Conservation (phyloP, 2,113 vertebrate species). For the Charina bottae region DNA sequence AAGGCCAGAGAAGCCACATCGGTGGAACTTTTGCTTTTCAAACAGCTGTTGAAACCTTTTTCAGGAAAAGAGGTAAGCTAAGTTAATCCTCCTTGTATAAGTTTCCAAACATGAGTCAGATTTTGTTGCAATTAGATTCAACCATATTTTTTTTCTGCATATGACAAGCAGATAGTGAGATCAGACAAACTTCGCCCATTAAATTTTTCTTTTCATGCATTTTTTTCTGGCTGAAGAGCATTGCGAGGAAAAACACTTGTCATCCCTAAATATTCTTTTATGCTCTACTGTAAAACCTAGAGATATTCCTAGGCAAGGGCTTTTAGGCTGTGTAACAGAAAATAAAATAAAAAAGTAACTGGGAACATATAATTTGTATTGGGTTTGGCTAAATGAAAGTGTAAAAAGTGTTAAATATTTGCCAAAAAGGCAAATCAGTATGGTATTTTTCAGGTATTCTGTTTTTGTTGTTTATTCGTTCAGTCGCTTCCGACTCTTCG, state of each 20-base stretch:
- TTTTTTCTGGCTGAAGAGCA: not conserved
- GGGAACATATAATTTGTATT: not conserved
- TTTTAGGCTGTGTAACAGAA: not conserved
- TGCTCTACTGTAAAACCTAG: not conserved
- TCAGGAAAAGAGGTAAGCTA: not conserved
- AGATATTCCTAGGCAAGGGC: not conserved
- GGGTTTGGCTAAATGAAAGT: not conserved
- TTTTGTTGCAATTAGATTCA: not conserved
- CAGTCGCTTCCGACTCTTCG: too few relatives aligned
- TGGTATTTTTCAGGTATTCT: not conserved
- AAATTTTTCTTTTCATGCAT: not conserved
- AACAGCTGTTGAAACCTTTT: not conserved
- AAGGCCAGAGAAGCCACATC: not conserved
- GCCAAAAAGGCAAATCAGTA: not conserved
- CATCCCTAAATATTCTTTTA: not conserved
- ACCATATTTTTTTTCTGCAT: not conserved
- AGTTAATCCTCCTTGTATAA: not conserved
- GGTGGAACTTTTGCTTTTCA: not conserved
- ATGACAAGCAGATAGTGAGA: not conserved
- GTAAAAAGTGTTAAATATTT: not conserved
- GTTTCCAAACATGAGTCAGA: accelerated
- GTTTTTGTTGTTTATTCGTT: too few relatives aligned
- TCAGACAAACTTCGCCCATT: not conserved
- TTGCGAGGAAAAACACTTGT: not conserved
- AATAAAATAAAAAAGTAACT: not conserved